Base-by-base conservation (phyloP, 1,140 invertebrate species). In the Caenorhabditis inopinata region DNA sequence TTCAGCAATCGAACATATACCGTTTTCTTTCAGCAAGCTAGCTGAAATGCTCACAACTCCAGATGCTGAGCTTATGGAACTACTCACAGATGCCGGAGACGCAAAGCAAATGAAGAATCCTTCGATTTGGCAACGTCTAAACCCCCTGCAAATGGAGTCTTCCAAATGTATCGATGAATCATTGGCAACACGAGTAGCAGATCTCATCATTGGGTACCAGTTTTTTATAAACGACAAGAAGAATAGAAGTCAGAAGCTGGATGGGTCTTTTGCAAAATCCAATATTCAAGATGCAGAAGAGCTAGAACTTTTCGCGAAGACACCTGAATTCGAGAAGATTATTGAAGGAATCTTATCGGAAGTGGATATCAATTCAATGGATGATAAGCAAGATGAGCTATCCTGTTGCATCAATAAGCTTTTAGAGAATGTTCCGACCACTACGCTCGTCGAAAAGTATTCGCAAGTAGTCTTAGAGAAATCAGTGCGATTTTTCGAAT, bases 31-130 rank as follows among this genome's bases (percentile, higher is more conserved):
- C 32, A 68, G 58, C 12, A 68, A 68, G 23, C 32, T 68, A 1
- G 58, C 58, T 29, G 58, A 68, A 42, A 68, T 68, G 58, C n/a
- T 68, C 12, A 68, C 58, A n/a, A 68, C 58, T 38, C 58, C 58
- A 0, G 58, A 68, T 68, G 32, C 58, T 21, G 58, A 68, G 12
- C 58, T 68, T n/a, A 68, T 68, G 58, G 58, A 68, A 12, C 58
- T 68, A 11, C 58, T 68, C 9, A 68, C 58, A 5, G 58, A 68
- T 21, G 58, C 58, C 2, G 32, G 58, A 21, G 58, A 68, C 38
- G 32, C 32, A 1, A 68, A 42, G 32, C 29, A 21, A 0, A 68
- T 68, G 29, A 68, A 68, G 23, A 32, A 68, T 38, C 58, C 58
- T 29, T 68, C 58, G 1, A 68, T 68, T 38, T 68, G 58, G 58